A percentile compares a stretch with the other conserved stretches of the same genome.
Evolutionary conservation across 2,888 invertebrate species (phyloP).

Genomic region (Ophion slaviceki): DNA sequence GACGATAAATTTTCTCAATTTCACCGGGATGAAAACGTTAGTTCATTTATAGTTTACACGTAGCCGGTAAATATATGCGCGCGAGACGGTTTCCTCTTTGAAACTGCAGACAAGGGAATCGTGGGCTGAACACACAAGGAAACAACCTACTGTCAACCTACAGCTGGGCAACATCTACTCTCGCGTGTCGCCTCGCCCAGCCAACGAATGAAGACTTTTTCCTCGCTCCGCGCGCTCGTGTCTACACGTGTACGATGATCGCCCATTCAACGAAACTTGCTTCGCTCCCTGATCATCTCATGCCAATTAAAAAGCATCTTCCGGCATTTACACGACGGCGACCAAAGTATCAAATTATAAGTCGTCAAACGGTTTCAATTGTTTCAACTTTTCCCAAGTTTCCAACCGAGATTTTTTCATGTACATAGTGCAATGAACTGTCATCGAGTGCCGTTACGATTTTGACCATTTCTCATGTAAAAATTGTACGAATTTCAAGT

Average conservation of each 20-base stretch:
- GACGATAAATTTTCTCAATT: conserved; percentile 47
- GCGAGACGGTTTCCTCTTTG: conserved; percentile 62
- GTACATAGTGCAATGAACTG: too few relatives aligned
- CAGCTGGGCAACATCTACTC: conserved; percentile 60
- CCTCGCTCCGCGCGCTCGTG: not conserved
- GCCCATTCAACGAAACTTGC: not conserved
- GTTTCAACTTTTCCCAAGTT: not conserved
- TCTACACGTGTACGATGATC: not conserved
- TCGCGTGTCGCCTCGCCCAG: conserved; percentile 57
- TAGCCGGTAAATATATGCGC: conserved; percentile 25
- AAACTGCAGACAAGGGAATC: conserved; percentile 57
- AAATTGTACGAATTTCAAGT: not conserved
- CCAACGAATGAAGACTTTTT: conserved; percentile 38
- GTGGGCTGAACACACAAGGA: conserved; percentile 65
- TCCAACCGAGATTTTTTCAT: too few relatives aligned
- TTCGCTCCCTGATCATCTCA: conserved; percentile 16
- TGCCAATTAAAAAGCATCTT: not conserved
- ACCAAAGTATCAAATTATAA: not conserved
- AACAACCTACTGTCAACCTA: conserved; percentile 67
- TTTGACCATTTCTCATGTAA: not conserved
- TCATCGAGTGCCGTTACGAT: too few relatives aligned
- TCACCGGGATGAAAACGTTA: conserved; percentile 47
- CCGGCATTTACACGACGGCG: not conserved
- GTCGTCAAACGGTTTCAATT: not conserved
- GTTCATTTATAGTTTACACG: conserved; percentile 49